Conservation (phyloP, 1,140 invertebrate genomes). For the Formica selysi region DNA sequence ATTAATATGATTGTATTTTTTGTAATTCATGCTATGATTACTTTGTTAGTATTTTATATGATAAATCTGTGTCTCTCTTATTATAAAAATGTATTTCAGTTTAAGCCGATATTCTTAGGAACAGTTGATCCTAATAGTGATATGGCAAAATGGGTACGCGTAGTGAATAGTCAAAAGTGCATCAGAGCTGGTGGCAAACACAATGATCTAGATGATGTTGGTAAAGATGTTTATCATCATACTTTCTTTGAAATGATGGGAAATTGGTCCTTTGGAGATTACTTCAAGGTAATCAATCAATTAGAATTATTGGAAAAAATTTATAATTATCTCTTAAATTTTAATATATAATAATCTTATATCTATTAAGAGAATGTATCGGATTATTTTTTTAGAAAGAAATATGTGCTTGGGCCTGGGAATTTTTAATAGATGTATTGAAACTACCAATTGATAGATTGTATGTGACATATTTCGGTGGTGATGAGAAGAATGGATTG, state of each 20-base stretch:
- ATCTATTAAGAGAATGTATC: not conserved
- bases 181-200: constrained; percentile 99
- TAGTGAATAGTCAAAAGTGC: constrained; percentile 98
- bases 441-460: constrained; percentile 94
- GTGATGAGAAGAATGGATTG: constrained; percentile 93
- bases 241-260: constrained; percentile 99
- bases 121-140: constrained; percentile 98
- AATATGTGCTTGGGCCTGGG: constrained; percentile 99
- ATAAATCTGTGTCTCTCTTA: constrained; percentile 90
- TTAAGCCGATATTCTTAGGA: constrained; percentile 99
- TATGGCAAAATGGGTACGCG: constrained; percentile 94
- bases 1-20: constrained; percentile 22
- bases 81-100: constrained; percentile 90
- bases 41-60: constrained; percentile 26
- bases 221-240: constrained; percentile 99
- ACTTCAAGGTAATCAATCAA: constrained; percentile 94
- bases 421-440: constrained; percentile 94
- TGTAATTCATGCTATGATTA: not conserved
- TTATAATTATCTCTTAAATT: constrained; percentile 42
- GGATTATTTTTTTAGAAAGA: constrained; percentile 90
- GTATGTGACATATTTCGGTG: constrained; percentile 99
- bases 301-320: not conserved
- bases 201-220: constrained; percentile 99
- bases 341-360: constrained; percentile 46
- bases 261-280: constrained; percentile 99